Conservation (phyloP, 2,113 vertebrate species). For the Callithrix jacchus region DNA sequence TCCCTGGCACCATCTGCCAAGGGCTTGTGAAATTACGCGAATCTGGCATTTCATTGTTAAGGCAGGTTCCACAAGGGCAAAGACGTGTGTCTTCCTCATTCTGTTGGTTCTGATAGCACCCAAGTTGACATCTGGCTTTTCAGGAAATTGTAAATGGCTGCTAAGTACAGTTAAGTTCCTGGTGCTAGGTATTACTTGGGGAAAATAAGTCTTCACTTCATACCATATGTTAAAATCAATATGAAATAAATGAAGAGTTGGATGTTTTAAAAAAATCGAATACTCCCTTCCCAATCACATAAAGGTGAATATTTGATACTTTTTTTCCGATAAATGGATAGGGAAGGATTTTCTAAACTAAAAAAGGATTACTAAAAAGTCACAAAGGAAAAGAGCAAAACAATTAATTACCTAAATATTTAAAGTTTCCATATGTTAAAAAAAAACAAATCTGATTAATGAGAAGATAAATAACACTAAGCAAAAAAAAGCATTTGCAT, state of each 20-base stretch:
- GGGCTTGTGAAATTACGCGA: background rate
- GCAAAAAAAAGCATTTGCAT: background rate
- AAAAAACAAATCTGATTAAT: background rate
- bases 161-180: background rate
- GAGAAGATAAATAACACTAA: background rate
- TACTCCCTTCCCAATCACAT: background rate
- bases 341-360: background rate
- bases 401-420: background rate
- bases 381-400: conserved; percentile 4
- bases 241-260: conserved; percentile 4
- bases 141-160: background rate
- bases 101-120: background rate
- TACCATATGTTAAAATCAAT: background rate
- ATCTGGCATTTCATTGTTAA: background rate
- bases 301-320: background rate
- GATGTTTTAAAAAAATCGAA: background rate
- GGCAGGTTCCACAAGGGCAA: background rate
- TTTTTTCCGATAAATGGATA: background rate
- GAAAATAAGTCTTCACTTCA: background rate
- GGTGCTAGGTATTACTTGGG: background rate
- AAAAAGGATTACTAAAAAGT: background rate
- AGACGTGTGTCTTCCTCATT: background rate
- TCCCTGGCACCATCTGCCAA: background rate
- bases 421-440: background rate
- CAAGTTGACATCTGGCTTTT: background rate